Base-by-base conservation (phyloP, 2,113 vertebrate genomes). In the Heptranchias perlo region DNA sequence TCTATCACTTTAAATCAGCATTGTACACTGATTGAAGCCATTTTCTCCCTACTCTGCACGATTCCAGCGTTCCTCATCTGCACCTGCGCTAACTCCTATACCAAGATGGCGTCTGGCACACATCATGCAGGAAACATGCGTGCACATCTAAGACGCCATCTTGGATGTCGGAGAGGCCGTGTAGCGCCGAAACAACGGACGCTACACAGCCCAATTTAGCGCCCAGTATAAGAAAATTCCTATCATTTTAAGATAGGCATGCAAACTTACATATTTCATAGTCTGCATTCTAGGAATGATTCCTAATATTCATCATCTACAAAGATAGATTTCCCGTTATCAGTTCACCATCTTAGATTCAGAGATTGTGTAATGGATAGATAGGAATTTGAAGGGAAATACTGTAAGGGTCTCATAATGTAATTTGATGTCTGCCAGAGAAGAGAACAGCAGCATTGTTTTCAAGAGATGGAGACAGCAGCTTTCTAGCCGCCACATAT, bases 381-480 rank as follows among this genome's bases (percentile, higher is more conserved):
- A 35, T 35, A 31, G 67, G 67, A 73, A 35, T 28, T 73, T 73
- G 67, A 73, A 73, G 96, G 58, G 58, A 58, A 58, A 58, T 49
- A 96, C 96, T 39, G 97, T 96, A 86, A 97, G 96, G n/a, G 96
- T 16, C 94, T 97, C 97, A 96, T 97, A 97, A 61, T 97, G 97
- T 13, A 96, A 3, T 96, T 97, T 97, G 96, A 97, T 96, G 1
- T 97, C 97, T 0, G 95, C 35, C 89, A 97, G 96, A 21, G 97
- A 97, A 18, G 97, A 64, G 67, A 96, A 97, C 97, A 31, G 96
- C 96, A 0, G 97, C 97, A 78, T 97, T 97, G 6, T 96, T 97
- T 96, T 95, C 97, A 97, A 96, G 97, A 73, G 96, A 97, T 97
- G 92, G 97, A 97, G 96, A 97, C 96, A 8, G 97, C 97, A n/a